phyloP scores from a whole-genome alignment of 1,140 invertebrate species.

The Pristionchus pacificus region DNA sequence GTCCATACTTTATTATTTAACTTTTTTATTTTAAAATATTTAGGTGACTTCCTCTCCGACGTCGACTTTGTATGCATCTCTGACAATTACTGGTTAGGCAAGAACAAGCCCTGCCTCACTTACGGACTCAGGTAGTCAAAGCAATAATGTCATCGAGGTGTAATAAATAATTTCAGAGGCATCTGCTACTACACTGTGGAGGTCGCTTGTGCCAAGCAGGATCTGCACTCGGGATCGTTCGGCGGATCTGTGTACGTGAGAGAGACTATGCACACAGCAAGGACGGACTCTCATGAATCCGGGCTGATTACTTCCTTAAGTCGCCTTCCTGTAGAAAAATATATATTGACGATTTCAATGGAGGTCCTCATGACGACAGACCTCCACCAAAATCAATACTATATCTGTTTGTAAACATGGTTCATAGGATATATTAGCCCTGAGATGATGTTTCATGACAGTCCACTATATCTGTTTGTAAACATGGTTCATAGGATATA shows the following conservation, averaged over 20 bases:
- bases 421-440: too few relatives aligned
- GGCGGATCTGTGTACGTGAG: constrained; percentile 71
- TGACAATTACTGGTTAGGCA: constrained; percentile 98
- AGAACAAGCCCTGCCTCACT: constrained; percentile 88
- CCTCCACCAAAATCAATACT: too few relatives aligned
- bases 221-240: constrained; percentile 90
- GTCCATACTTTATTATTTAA: background rate
- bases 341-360: background rate
- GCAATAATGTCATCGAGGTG: background rate
- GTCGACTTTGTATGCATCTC: constrained; percentile 95
- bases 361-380: constrained; percentile 12
- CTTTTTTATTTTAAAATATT: too few relatives aligned
- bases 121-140: constrained; percentile 75
- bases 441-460: too few relatives aligned
- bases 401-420: too few relatives aligned
- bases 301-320: background rate
- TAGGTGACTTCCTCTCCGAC: constrained; percentile 66
- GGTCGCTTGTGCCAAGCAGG: constrained; percentile 80
- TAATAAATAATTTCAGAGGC: constrained; percentile 63
- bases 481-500: too few relatives aligned
- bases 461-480: too few relatives aligned
- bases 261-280: too few relatives aligned
- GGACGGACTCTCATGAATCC: too few relatives aligned
- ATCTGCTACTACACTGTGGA: constrained; percentile 87
- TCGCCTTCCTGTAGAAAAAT: background rate